Conservation (phyloP, 2,113 vertebrate species). For the Phylloscopus trochiloides region DNA sequence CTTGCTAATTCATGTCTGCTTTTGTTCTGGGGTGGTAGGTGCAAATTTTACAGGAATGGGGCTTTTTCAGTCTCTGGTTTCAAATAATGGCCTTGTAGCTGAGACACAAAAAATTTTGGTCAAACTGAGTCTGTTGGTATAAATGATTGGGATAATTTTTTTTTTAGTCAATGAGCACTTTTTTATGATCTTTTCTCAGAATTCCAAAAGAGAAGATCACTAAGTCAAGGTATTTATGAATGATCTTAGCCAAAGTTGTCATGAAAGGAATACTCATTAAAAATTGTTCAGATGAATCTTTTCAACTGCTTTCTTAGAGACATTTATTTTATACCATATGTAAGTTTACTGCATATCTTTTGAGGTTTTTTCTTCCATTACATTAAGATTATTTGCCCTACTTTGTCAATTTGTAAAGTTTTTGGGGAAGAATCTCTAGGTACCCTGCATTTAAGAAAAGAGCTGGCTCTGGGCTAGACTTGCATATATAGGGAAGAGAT, state of each 20-base stretch:
- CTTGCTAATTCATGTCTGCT: not conserved
- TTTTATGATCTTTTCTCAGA: not conserved
- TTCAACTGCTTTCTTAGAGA: not conserved
- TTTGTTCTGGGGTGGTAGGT: not conserved
- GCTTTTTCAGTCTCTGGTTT: not conserved
- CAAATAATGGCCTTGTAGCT: not conserved
- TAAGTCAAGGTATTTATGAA: not conserved
- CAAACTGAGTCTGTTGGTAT: not conserved
- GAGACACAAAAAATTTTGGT: not conserved
- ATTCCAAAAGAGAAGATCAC: not conserved
- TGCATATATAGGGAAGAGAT: not conserved
- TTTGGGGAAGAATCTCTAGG: not conserved
- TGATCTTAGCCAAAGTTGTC: not conserved
- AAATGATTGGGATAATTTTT: not conserved
- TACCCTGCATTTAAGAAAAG: not conserved
- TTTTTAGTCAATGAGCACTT: not conserved
- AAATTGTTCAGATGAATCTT: not conserved
- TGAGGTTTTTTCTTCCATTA: not conserved
- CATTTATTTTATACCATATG: not conserved
- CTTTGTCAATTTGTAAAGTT: not conserved
- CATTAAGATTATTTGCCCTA: accelerated
- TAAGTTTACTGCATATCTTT: not conserved
- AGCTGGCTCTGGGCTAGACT: not conserved
- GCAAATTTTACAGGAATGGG: not conserved
- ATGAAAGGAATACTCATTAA: not conserved